A percentile compares a stretch with the other conserved stretches of the same genome.
These are phyloP conservation scores for Thaumetopoea pityocampa DNA, from an alignment of 1,140 invertebrate species.

Conservation along the genomic window DNA sequence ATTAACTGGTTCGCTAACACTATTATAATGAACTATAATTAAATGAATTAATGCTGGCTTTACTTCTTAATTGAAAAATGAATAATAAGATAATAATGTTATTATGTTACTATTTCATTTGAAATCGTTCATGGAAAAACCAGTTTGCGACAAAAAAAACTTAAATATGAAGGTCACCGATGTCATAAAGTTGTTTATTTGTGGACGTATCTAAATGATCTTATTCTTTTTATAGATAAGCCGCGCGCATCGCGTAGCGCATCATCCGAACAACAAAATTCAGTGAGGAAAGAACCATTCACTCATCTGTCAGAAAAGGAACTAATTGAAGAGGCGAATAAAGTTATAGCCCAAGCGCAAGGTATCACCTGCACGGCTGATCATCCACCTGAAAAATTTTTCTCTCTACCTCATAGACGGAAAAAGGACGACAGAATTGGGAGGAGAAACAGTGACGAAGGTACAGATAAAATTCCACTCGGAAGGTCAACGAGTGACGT, in stretches of 20 bases:
- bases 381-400: constrained; percentile 77
- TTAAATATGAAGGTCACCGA: no score
- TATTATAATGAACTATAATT: no score
- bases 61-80: no score
- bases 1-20: no score
- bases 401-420: constrained; percentile 78
- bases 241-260: constrained; percentile 54
- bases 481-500: constrained; percentile 76
- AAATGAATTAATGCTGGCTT: no score
- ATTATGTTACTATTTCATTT: no score
- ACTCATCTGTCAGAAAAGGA: constrained; percentile 79
- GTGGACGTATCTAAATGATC: no score
- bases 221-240: constrained; percentile 53
- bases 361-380: constrained; percentile 78
- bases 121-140: no score
- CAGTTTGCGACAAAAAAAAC: no score
- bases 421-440: constrained; percentile 57
- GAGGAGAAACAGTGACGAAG: constrained; percentile 70
- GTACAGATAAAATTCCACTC: constrained; percentile 49
- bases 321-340: constrained; percentile 82
- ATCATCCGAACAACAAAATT: constrained; percentile 58
- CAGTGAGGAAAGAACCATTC: constrained; percentile 81
- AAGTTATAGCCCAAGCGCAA: constrained; percentile 80
- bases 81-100: no score
- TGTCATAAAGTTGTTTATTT: no score